Evolutionary conservation across 2,888 invertebrate species (phyloP).

Genomic region (Zonitis immaculata): DNA sequence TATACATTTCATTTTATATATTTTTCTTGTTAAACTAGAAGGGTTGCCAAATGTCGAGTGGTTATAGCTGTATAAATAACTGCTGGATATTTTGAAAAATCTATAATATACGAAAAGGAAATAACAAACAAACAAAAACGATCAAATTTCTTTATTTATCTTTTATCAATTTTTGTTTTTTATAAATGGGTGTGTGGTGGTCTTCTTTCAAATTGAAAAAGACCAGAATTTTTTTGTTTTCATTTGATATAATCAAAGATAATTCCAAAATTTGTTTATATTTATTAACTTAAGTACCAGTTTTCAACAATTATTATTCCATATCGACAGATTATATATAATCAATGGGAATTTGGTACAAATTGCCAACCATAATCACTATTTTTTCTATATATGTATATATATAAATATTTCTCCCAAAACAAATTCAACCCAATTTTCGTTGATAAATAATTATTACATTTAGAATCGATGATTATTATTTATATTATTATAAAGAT

Average conservation of each 20-base stretch:
- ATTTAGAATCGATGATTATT: no score
- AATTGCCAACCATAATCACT: slow-evolving; percentile 1
- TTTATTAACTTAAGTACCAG: not conserved
- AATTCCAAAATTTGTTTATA: not conserved
- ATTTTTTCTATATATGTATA: no score
- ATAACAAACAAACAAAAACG: not conserved
- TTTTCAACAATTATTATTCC: not conserved
- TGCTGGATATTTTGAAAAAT: not conserved
- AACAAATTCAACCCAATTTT: slow-evolving; percentile 24
- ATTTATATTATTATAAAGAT: no score
- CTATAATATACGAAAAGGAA: not conserved
- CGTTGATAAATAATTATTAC: no score
- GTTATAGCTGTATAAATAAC: not conserved
- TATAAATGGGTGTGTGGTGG: not conserved
- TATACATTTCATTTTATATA: slow-evolving; percentile 7
- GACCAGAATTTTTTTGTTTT: not conserved
- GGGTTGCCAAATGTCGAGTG: slow-evolving; percentile 26
- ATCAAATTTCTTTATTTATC: not conserved
- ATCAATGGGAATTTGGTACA: not conserved
- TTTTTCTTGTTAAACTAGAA: slow-evolving; percentile 35
- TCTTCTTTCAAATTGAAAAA: not conserved
- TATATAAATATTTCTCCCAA: slow-evolving; percentile 23
- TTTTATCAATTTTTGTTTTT: not conserved
- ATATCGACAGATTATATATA: not conserved
- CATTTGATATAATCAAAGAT: not conserved